Evolutionary conservation across 2,797 vertebrate genomes (phyloP), one percentile per base, ranked within the genome.

Genomic region (Sebastes jordani): DNA sequence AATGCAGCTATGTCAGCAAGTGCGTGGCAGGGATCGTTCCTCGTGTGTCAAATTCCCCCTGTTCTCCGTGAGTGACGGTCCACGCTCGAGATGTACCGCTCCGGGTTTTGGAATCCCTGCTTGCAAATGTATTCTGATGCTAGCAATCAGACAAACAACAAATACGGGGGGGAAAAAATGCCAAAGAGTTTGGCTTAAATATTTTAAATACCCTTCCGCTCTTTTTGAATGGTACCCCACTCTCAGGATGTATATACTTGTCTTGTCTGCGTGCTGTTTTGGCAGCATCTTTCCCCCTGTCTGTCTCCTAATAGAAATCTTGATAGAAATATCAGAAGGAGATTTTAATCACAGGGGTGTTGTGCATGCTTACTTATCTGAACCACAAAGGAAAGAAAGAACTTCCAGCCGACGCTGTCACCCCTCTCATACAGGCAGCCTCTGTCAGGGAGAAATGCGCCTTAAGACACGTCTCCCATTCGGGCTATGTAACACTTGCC

Each of bases 271-370:
- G 83, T 93, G 95, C 93, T 95, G 85, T 84, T 94, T 92, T 96
- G 96, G 96, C 96, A 97, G 95, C 91, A 94, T 91, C 95, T 90
- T 81, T 82, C 79, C 93, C 78, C 93, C 94, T 94, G 96, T 96
- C 96, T 95, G 95, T 96, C 96, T 96, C 95, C 95, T 95, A 94
- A 96, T 96, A 95, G 95, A 97, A 97, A 97, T 97, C 95, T 96
- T 97, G 97, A 97, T 97, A 97, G 97, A 97, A 97, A 97, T 97
- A 97, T 97, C 97, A 97, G 95, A 98, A 95, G 94, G 96, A 97
- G 96, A 97, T 97, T 97, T 96, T 98, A 98, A 98, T 98, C 97
- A 97, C 96, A 97, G 95, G 95, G 95, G 96, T 97, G 96, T 95
- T 96, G 96, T 96, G 96, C 95, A 95, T 96, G 92, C 95, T 96